phyloP scores from a whole-genome alignment of 2,113 vertebrate genomes.

The Eublepharis macularius region DNA sequence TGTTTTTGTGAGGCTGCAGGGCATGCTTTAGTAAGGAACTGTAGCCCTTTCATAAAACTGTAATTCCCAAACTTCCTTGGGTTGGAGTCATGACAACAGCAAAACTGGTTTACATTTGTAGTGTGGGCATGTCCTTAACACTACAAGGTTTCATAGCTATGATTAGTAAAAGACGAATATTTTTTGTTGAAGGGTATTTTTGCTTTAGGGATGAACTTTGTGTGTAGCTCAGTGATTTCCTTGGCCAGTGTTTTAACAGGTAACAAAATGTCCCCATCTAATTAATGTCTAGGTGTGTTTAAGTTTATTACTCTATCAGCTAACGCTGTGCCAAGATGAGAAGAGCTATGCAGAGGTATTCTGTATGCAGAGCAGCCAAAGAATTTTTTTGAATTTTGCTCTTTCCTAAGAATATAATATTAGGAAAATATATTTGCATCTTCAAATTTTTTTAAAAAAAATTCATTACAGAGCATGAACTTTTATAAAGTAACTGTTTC shows the following conservation, averaged over 20 bases:
- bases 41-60: neutral
- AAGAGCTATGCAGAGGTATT: constrained; percentile 45
- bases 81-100: neutral
- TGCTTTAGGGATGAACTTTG: neutral
- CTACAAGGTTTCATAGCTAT: neutral
- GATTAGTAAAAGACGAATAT: neutral
- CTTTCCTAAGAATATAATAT: neutral
- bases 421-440: constrained; percentile 7
- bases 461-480: constrained; percentile 1
- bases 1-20: neutral
- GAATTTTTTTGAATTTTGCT: neutral
- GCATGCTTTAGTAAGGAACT: neutral
- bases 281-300: neutral
- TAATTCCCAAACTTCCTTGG: neutral
- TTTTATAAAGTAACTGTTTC: no score
- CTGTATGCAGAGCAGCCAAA: constrained; percentile 56
- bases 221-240: constrained; percentile 25
- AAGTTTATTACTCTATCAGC: neutral
- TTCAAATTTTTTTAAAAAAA: neutral
- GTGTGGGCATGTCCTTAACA: neutral
- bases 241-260: constrained; percentile 1
- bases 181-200: neutral
- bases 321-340: neutral
- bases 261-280: neutral
- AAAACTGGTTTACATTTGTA: neutral